Evolutionary conservation across 2,113 vertebrate genomes (phyloP).

Genomic region (Lampris megalopsis): DNA sequence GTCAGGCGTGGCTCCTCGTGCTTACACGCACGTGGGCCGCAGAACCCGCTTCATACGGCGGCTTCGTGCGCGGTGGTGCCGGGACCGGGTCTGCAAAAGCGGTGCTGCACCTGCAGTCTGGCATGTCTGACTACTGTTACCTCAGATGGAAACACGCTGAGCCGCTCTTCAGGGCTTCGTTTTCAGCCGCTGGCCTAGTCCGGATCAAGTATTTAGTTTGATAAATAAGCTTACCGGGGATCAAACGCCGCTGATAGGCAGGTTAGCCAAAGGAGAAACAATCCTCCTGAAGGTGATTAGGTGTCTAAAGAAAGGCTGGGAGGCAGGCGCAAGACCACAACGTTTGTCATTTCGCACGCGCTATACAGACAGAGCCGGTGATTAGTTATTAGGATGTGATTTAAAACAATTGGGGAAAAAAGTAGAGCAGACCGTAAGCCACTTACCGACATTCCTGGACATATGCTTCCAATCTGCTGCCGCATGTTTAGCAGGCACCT

Average conservation of each 20-base stretch:
- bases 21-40: no score
- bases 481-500: no score
- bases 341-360: slow-evolving; percentile 86
- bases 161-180: slow-evolving; percentile 76
- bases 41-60: no score
- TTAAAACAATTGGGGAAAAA: slow-evolving; percentile 71
- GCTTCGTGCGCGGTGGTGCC: no score
- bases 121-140: slow-evolving; percentile 83
- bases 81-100: slow-evolving; percentile 76
- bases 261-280: slow-evolving; percentile 84
- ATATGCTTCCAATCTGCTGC: background rate
- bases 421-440: slow-evolving; percentile 41
- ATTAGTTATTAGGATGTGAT: slow-evolving; percentile 53
- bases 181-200: slow-evolving; percentile 79
- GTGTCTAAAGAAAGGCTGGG: slow-evolving; percentile 87
- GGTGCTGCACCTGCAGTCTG: slow-evolving; percentile 77
- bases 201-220: slow-evolving; percentile 88
- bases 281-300: slow-evolving; percentile 88
- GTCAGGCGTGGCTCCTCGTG: no score
- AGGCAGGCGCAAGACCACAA: slow-evolving; percentile 83
- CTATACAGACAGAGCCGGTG: slow-evolving; percentile 82
- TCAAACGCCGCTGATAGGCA: slow-evolving; percentile 75
- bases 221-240: slow-evolving; percentile 84
- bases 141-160: slow-evolving; percentile 82
- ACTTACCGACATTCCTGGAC: slow-evolving; percentile 10